Conservation (phyloP, 2,113 vertebrate species). For the Eretmochelys imbricata region DNA sequence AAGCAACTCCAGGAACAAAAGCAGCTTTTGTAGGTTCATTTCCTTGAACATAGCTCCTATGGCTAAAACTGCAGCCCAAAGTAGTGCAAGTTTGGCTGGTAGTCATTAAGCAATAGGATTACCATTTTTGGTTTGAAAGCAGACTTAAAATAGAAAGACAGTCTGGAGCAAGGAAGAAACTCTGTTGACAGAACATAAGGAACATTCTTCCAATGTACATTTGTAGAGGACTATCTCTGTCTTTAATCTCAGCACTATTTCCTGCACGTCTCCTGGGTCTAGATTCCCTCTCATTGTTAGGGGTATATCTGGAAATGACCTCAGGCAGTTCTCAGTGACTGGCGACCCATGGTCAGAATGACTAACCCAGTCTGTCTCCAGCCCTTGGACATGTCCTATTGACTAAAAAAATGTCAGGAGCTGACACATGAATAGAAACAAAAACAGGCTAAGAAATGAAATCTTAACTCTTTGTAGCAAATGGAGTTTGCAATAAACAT, state of each 20-base stretch:
- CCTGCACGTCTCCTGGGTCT: slow-evolving; percentile 73
- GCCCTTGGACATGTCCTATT: slow-evolving; percentile 69
- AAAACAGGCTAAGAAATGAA: slow-evolving; percentile 64
- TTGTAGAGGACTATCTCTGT: slow-evolving; percentile 72
- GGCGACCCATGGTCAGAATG: slow-evolving; percentile 72
- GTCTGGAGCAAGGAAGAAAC: slow-evolving; percentile 70
- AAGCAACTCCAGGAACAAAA: not conserved
- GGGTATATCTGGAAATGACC: slow-evolving; percentile 74
- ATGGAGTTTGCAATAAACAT: accelerated
- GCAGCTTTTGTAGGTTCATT: slow-evolving; percentile 17
- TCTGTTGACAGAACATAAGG: slow-evolving; percentile 67
- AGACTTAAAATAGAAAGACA: slow-evolving; percentile 72
- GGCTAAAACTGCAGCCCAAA: slow-evolving; percentile 19
- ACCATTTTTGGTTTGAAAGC: slow-evolving; percentile 69
- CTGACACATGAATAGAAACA: slow-evolving; percentile 69
- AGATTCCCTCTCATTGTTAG: slow-evolving; percentile 72
- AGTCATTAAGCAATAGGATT: slow-evolving; percentile 54
- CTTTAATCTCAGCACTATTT: slow-evolving; percentile 72
- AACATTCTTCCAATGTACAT: slow-evolving; percentile 69
- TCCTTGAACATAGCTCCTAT: slow-evolving; percentile 9
- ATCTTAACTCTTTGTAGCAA: slow-evolving; percentile 60
- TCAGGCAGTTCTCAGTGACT: slow-evolving; percentile 67
- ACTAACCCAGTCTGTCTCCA: slow-evolving; percentile 78
- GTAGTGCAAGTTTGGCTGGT: slow-evolving; percentile 44
- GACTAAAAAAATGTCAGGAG: slow-evolving; percentile 72